Conservation (phyloP, 2,113 vertebrate species). For the Pollachius pollachius region DNA sequence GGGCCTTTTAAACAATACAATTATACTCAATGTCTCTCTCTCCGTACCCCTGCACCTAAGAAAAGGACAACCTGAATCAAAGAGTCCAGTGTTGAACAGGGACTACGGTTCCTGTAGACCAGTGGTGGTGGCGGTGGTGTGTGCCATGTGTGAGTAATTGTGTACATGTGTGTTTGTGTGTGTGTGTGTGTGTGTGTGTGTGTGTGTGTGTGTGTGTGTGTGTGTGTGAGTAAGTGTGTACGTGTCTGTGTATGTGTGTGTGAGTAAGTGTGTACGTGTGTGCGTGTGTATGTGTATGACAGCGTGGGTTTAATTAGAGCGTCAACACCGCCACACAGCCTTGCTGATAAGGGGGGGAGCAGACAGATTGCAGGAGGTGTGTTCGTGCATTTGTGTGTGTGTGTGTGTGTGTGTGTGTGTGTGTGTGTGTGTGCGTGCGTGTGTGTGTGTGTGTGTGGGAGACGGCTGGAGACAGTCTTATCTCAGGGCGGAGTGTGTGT, state of each 20-base stretch:
- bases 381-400: slow-evolving; percentile 13
- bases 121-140: no score
- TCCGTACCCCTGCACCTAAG: no score
- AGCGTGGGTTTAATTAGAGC: slow-evolving; percentile 67
- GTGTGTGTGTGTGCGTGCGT: no score
- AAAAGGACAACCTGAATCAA: no score
- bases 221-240: background rate
- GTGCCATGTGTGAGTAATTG: background rate
- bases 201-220: background rate
- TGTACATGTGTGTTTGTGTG: background rate
- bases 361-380: slow-evolving; percentile 79
- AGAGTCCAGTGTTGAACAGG: no score
- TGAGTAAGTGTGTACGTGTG: background rate
- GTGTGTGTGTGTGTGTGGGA: no score
- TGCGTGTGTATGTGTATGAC: slow-evolving; percentile 41
- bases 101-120: no score
- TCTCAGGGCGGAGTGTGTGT: slow-evolving; percentile 61
- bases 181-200: background rate
- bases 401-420: no score
- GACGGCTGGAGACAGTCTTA: slow-evolving; percentile 77
- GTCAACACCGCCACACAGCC: slow-evolving; percentile 53
- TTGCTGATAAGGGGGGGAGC: slow-evolving; percentile 69
- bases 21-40: no score
- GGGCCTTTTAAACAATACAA: no score
- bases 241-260: no score